These are phyloP conservation scores for Portunus trituberculatus DNA, from an alignment of 1,140 invertebrate genomes.

Conservation along the genomic window DNA sequence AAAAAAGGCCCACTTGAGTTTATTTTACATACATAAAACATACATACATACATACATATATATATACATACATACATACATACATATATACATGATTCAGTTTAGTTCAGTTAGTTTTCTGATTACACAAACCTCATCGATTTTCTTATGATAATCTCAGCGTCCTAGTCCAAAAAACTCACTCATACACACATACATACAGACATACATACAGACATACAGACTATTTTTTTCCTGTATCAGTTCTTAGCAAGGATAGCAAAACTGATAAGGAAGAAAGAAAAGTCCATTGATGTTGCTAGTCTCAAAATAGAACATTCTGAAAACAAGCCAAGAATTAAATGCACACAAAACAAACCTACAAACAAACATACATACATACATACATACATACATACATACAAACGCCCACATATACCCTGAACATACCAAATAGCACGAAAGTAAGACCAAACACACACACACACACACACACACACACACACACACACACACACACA, in stretches of 20 bases:
- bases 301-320: too few species aligned
- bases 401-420: background rate
- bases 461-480: background rate
- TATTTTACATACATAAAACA: too few species aligned
- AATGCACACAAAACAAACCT: background rate
- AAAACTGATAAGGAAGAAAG: too few species aligned
- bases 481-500: background rate
- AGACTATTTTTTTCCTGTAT: too few species aligned
- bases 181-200: slow-evolving; percentile 7
- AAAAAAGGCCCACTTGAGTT: too few species aligned
- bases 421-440: background rate
- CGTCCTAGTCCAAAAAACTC: too few species aligned
- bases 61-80: slow-evolving; percentile 32
- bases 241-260: too few species aligned
- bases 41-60: background rate
- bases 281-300: too few species aligned
- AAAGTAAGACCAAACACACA: background rate
- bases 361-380: background rate
- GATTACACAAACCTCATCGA: too few species aligned
- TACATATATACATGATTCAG: background rate
- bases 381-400: background rate
- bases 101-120: too few species aligned
- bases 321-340: too few species aligned
- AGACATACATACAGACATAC: background rate
- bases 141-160: too few species aligned